These are phyloP conservation scores for Tetragnatha montana DNA, from an alignment of 2,888 invertebrate species.

Conservation along the genomic window DNA sequence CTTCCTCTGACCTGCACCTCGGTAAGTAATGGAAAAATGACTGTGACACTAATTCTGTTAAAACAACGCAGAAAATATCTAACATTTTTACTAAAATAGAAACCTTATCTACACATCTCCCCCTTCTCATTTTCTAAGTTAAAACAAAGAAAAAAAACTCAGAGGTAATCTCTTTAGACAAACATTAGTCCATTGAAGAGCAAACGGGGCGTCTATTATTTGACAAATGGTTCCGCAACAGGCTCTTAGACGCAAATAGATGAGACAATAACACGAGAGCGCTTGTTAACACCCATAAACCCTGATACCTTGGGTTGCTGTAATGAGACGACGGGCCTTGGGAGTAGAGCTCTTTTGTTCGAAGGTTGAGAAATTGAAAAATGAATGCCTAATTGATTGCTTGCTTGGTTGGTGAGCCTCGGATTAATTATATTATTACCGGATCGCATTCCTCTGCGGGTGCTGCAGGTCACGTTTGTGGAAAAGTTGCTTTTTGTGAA, in stretches of 20 bases:
- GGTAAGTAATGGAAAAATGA: too few relatives aligned
- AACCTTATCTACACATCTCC: too few relatives aligned
- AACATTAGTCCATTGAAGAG: background rate
- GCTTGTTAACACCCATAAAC: constrained; percentile 1
- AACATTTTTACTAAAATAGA: too few relatives aligned
- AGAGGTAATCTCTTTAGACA: background rate
- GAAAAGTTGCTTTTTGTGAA: background rate
- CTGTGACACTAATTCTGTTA: too few relatives aligned
- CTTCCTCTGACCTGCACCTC: too few relatives aligned
- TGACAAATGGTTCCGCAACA: background rate
- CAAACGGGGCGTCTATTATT: background rate
- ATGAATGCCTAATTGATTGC: background rate
- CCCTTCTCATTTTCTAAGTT: background rate
- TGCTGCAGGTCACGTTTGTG: background rate
- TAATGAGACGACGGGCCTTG: background rate
- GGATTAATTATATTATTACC: background rate
- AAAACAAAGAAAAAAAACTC: background rate
- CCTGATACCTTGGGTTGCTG: background rate
- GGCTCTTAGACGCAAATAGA: background rate
- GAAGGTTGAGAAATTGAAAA: background rate
- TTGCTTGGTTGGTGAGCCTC: background rate
- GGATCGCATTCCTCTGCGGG: background rate
- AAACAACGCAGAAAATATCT: too few relatives aligned
- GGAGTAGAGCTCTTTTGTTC: background rate
- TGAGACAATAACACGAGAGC: background rate